phyloP scores from a whole-genome alignment of 2,888 invertebrate genomes.

The Coenonympha glycerion region DNA sequence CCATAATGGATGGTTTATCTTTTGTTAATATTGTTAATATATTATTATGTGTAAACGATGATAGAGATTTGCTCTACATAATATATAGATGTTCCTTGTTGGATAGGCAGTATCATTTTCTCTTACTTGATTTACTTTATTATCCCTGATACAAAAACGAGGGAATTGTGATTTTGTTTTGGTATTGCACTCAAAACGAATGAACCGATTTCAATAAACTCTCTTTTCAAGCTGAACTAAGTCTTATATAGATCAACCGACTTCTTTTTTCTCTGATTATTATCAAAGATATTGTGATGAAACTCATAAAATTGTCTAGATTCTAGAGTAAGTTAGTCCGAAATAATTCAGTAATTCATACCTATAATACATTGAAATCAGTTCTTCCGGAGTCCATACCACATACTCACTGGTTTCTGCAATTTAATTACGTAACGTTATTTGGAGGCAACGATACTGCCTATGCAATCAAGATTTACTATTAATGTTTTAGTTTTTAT shows the following conservation, averaged over 20 bases:
- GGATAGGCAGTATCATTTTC: slow-evolving; percentile 69
- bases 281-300: too few relatives aligned
- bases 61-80: slow-evolving; percentile 62
- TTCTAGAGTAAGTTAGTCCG: too few relatives aligned
- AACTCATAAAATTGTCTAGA: too few relatives aligned
- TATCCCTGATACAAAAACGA: not conserved
- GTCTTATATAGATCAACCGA: too few relatives aligned
- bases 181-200: not conserved
- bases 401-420: not conserved
- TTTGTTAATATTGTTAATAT: slow-evolving; percentile 35
- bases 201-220: slow-evolving; percentile 9
- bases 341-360: too few relatives aligned
- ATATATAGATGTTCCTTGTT: slow-evolving; percentile 72
- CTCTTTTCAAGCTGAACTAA: too few relatives aligned
- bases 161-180: too few relatives aligned
- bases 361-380: not conserved
- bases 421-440: slow-evolving; percentile 10
- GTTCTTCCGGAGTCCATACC: not conserved
- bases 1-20: slow-evolving; percentile 43
- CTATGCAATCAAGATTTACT: slow-evolving; percentile 48
- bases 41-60: slow-evolving; percentile 61
- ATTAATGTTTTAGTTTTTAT: slow-evolving; percentile 61
- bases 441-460: slow-evolving; percentile 59
- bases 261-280: too few relatives aligned
- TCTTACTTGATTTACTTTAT: slow-evolving; percentile 27